Evolutionary conservation across 2,113 vertebrate genomes (phyloP), one percentile per base, ranked within the genome.

Genomic region (Opisthocomus hoazin): DNA sequence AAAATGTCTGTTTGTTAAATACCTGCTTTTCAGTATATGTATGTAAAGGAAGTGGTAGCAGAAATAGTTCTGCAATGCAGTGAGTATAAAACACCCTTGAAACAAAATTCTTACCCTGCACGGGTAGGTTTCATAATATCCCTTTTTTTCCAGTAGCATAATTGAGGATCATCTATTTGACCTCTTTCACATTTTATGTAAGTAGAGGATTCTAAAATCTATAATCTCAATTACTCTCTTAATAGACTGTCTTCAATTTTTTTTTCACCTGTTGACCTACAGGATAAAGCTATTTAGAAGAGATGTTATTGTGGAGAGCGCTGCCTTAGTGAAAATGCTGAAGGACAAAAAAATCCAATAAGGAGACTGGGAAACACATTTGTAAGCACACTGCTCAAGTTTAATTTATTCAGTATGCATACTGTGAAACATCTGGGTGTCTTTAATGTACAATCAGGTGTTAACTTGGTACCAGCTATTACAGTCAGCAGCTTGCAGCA

Each of bases 281-380:
- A 91, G 89, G 77, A 96, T 94, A 76, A 95, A 95, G 80, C 95
- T 92, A 69, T 95, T 96, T 96, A 89, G 84, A 94, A 76, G n/a
- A 61, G 48, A 84, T 63, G 58, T 76, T 92, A 79, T 30, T 87
- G 77, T 57, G 48, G 65, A 89, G 50, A 92, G 18, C n/a, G 12
- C 32, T 79, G 74, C 50, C 73, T 63, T 94, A 91, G 94, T 94
- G 84, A 92, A 96, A 91, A 96, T 36, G 45, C 61, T 92, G 91
- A 96, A 97, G 94, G 91, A 96, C 96, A 92, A 95, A 96, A 92
- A 94, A 89, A 90, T 83, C 85, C 57, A 1, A 84, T 96, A 90
- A 93, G 86, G 86, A 90, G 73, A 79, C 77, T 71, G 22, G 61
- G 41, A 93, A 91, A 73, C 9, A 19, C 46, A 69, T 91, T 89